These are phyloP conservation scores for Pteropus rufus DNA, from an alignment of 2,797 vertebrate species.

Conservation along the genomic window DNA sequence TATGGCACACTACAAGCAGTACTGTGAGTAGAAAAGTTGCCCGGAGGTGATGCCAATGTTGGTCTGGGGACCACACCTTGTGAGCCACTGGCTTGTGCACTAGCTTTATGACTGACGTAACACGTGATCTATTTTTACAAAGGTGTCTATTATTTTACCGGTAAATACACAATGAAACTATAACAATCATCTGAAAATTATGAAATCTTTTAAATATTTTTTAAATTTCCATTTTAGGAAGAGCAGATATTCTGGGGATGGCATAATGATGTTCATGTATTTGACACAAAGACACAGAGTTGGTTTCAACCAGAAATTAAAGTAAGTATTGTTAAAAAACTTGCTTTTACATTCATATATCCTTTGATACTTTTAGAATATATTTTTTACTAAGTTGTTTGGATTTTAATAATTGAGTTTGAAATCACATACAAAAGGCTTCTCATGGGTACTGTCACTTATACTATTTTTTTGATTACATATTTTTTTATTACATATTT, in stretches of 20 bases:
- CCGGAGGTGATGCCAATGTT: background rate
- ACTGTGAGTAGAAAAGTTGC: background rate
- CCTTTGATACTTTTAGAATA: background rate
- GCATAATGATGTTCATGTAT: constrained; percentile 95
- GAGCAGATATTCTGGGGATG: constrained; percentile 94
- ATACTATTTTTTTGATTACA: background rate
- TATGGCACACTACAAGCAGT: background rate
- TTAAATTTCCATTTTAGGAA: constrained; percentile 81
- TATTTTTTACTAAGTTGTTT: constrained; percentile 7
- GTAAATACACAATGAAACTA: background rate
- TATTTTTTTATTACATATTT: background rate
- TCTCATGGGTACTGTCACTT: background rate
- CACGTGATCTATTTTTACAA: background rate
- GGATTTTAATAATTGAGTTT: constrained; percentile 28
- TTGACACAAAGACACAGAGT: constrained; percentile 87
- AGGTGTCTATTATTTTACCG: background rate
- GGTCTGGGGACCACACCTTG: background rate
- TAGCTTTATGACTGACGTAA: background rate
- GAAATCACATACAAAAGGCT: background rate
- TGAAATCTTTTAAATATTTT: background rate
- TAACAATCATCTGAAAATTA: background rate
- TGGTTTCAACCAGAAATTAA: constrained; percentile 90
- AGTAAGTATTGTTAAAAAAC: constrained; percentile 79
- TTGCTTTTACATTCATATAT: background rate
- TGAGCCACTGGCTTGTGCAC: background rate